These are phyloP conservation scores for Antennarius maculatus DNA, from an alignment of 2,797 vertebrate species.

Conservation along the genomic window DNA sequence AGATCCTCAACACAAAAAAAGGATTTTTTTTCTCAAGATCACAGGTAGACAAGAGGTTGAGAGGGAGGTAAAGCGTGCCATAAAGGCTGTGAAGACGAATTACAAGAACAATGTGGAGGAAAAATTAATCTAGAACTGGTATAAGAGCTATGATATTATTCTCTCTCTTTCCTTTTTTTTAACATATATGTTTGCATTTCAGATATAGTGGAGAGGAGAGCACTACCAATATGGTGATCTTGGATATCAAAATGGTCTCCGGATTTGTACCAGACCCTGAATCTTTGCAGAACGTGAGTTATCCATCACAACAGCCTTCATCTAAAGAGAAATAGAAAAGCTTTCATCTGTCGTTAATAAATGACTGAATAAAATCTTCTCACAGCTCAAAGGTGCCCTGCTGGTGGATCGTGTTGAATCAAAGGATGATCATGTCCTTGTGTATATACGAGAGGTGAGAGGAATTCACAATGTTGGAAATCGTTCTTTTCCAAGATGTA, in stretches of 20 bases:
- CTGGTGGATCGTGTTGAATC: conserved; percentile 64
- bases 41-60: no score
- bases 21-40: no score
- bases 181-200: neutral
- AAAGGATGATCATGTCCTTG: conserved; percentile 51
- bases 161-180: neutral
- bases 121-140: no score
- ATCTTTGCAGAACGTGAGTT: conserved; percentile 60
- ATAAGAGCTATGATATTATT: neutral
- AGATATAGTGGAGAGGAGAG: conserved; percentile 63
- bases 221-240: conserved; percentile 73
- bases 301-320: neutral
- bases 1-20: no score
- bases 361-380: conserved; percentile 6
- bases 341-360: neutral
- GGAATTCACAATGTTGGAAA: neutral
- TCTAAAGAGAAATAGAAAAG: neutral
- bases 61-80: no score
- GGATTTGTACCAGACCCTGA: conserved; percentile 60
- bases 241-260: conserved; percentile 76
- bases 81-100: no score
- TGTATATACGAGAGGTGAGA: conserved; percentile 68
- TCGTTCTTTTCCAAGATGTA: neutral
- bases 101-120: no score
- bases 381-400: conserved; percentile 43